phyloP scores from a whole-genome alignment of 1,140 invertebrate genomes.

The Drosophila sechellia region DNA sequence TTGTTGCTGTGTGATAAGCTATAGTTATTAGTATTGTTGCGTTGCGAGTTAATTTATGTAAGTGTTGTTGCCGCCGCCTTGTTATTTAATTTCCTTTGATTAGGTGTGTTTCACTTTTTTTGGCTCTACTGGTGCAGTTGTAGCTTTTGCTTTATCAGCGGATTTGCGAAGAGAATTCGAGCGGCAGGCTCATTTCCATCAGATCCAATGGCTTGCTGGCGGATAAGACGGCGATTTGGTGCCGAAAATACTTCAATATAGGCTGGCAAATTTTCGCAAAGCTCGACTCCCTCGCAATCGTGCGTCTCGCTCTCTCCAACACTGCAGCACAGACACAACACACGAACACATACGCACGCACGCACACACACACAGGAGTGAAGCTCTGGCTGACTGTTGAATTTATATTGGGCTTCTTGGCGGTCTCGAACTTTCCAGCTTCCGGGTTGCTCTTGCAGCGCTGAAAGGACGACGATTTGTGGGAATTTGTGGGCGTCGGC shows the following conservation, averaged over 20 bases:
- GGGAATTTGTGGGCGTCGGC: conserved; percentile 12
- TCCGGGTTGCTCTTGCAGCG: background rate
- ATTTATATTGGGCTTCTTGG: background rate
- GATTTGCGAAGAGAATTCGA: conserved; percentile 8
- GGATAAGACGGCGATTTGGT: conserved; percentile 6
- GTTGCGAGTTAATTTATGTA: conserved; percentile 53
- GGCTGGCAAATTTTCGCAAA: conserved; percentile 19
- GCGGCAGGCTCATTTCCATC: conserved; percentile 2
- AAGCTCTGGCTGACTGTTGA: conserved; percentile 12
- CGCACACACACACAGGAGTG: background rate
- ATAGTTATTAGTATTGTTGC: conserved; percentile 65
- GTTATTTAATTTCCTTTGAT: conserved; percentile 72
- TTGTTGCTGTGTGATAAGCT: conserved; percentile 64
- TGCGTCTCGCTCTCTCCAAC: conserved; percentile 4
- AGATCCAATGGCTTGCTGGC: background rate
- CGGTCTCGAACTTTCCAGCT: background rate
- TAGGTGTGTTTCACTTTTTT: conserved; percentile 32
- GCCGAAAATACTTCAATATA: background rate
- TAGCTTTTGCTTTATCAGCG: conserved; percentile 37
- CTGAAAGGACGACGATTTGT: conserved; percentile 2
- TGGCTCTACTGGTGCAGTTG: conserved; percentile 21
- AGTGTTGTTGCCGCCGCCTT: conserved; percentile 57
- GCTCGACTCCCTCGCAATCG: conserved; percentile 26
- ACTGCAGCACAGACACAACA: background rate
- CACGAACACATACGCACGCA: background rate